A percentile compares a stretch with the other conserved stretches of the same genome.
These are phyloP conservation scores for Tinamus major DNA, from an alignment of 2,797 vertebrate species.

Conservation along the genomic window DNA sequence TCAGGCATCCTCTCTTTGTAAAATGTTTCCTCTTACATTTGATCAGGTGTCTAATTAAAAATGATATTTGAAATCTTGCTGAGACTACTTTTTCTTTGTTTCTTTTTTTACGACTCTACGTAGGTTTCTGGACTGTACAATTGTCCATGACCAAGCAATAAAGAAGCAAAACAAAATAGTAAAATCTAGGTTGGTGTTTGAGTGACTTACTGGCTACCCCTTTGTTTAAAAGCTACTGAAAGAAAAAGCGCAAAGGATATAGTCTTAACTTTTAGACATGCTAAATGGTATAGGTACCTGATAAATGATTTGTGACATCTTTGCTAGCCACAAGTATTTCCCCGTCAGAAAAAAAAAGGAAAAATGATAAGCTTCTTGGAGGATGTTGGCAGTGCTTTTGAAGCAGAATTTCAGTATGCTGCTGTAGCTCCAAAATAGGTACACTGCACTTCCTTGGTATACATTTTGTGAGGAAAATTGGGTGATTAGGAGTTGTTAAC, in stretches of 20 bases:
- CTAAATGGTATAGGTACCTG: neutral
- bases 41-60: neutral
- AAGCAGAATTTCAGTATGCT: constrained; percentile 30
- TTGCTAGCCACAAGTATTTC: neutral
- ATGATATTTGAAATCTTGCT: neutral
- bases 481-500: constrained; percentile 32
- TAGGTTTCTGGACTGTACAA: neutral
- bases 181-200: neutral
- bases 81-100: too few relatives aligned
- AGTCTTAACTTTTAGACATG: neutral
- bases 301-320: neutral
- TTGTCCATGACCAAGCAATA: neutral
- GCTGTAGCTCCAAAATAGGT: constrained; percentile 2
- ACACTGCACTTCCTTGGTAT: neutral
- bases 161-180: neutral
- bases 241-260: neutral
- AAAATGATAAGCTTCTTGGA: neutral
- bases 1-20: neutral
- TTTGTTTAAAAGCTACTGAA: neutral
- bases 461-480: constrained; percentile 30
- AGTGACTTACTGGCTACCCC: neutral
- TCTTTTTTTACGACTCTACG: neutral
- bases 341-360: neutral
- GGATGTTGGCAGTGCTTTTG: constrained; percentile 7
- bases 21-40: neutral